These are phyloP conservation scores for Montifringilla adamsi DNA, from an alignment of 2,113 vertebrate genomes.

Conservation along the genomic window DNA sequence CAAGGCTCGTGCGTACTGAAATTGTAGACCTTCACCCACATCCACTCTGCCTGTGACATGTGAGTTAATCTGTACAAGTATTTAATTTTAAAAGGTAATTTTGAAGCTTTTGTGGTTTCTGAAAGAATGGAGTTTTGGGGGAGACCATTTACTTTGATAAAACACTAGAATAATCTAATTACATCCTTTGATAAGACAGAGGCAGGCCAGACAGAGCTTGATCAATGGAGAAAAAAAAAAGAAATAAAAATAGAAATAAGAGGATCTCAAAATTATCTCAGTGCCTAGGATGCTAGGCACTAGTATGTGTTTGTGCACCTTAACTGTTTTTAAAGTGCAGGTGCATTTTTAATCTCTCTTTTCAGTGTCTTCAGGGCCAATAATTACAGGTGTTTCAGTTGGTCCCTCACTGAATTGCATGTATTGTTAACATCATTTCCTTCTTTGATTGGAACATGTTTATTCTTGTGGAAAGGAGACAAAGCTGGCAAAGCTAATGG, in stretches of 20 bases:
- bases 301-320: neutral
- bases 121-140: neutral
- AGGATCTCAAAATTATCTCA: neutral
- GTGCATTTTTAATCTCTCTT: neutral
- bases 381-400: neutral
- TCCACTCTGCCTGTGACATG: conserved; percentile 25
- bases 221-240: neutral
- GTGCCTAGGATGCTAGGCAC: neutral
- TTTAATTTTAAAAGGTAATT: neutral
- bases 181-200: neutral
- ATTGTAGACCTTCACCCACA: neutral
- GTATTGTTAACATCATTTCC: neutral
- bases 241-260: neutral
- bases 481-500: neutral
- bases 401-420: neutral
- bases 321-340: neutral
- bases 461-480: neutral
- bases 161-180: neutral
- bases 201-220: neutral
- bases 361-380: neutral
- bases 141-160: neutral
- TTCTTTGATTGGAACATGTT: neutral
- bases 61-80: conserved; percentile 30
- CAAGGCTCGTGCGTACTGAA: neutral
- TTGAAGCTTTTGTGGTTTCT: neutral